phyloP scores from a whole-genome alignment of 1,140 invertebrate genomes.

The Hypsibius dujardini region DNA sequence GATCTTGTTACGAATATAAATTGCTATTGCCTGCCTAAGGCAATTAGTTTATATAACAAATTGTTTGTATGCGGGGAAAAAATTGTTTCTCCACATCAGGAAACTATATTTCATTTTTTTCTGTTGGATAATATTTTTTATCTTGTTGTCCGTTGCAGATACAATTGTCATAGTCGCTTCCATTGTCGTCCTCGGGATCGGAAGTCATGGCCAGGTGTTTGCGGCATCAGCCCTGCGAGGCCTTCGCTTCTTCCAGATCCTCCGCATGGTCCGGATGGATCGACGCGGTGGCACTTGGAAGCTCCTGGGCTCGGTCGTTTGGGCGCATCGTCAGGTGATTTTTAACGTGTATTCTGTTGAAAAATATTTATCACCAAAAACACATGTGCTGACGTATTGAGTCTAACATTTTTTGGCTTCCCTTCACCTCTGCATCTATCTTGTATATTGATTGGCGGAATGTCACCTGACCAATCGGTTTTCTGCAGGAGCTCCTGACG shows the following conservation, averaged over 20 bases:
- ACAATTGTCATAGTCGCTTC: slow-evolving; percentile 76
- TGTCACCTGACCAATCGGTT: no score
- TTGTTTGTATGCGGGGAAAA: no score
- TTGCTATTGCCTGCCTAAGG: no score
- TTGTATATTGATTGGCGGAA: no score
- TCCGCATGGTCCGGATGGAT: slow-evolving; percentile 87
- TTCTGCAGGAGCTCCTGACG: slow-evolving; percentile 67
- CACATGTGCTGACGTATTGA: no score
- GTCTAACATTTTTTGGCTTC: no score
- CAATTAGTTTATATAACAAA: no score
- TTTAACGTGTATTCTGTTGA: neutral
- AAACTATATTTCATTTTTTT: no score
- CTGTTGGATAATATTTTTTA: neutral
- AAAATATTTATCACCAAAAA: no score
- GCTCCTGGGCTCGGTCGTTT: slow-evolving; percentile 76
- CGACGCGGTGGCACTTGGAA: slow-evolving; percentile 84
- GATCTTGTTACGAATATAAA: slow-evolving; percentile 26
- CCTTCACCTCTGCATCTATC: no score
- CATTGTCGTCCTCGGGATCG: slow-evolving; percentile 56
- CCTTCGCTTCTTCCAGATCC: slow-evolving; percentile 83
- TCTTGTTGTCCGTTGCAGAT: slow-evolving; percentile 44
- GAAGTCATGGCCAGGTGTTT: slow-evolving; percentile 72
- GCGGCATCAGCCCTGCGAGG: slow-evolving; percentile 74
- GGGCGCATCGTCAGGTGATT: slow-evolving; percentile 72
- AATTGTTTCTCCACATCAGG: no score